Conservation (phyloP, 1,140 invertebrate species). For the Doryteuthis pealeii region DNA sequence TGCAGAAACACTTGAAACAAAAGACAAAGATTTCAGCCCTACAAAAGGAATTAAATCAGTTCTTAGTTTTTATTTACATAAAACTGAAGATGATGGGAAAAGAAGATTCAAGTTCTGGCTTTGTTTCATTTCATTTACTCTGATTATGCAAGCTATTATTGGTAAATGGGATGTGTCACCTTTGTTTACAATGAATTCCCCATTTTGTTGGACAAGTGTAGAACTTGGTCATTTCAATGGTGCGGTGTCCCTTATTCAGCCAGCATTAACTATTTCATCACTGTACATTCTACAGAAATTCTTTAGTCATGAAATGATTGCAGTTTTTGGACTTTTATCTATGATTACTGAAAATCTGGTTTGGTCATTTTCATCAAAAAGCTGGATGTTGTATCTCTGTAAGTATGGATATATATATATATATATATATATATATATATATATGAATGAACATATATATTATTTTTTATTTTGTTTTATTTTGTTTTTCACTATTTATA, state of each 20-base stretch:
- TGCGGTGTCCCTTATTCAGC: background rate
- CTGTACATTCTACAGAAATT: conserved; percentile 20
- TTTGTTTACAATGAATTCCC: conserved; percentile 20
- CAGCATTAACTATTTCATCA: conserved; percentile 8
- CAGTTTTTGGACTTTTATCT: conserved; percentile 15
- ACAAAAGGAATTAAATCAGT: background rate
- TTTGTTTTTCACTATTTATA: no score
- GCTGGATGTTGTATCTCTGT: conserved; percentile 7
- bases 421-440: no score
- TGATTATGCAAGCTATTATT: conserved; percentile 2
- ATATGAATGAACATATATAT: no score
- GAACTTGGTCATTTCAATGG: conserved; percentile 19
- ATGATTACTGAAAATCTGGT: background rate
- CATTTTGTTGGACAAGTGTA: conserved; percentile 26
- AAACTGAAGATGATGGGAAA: background rate
- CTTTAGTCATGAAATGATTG: conserved; percentile 12
- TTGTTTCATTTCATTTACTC: conserved; percentile 14
- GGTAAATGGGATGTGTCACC: conserved; percentile 13
- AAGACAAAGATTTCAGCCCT: background rate
- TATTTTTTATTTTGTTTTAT: no score
- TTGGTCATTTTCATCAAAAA: conserved; percentile 12
- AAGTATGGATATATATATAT: background rate
- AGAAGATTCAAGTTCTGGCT: conserved; percentile 19
- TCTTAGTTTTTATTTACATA: conserved; percentile 16
- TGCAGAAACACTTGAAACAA: conserved; percentile 15